A percentile compares a stretch with the other conserved stretches of the same genome.
phyloP scores from a whole-genome alignment of 1,140 invertebrate genomes.

The Bicyclus anynana region DNA sequence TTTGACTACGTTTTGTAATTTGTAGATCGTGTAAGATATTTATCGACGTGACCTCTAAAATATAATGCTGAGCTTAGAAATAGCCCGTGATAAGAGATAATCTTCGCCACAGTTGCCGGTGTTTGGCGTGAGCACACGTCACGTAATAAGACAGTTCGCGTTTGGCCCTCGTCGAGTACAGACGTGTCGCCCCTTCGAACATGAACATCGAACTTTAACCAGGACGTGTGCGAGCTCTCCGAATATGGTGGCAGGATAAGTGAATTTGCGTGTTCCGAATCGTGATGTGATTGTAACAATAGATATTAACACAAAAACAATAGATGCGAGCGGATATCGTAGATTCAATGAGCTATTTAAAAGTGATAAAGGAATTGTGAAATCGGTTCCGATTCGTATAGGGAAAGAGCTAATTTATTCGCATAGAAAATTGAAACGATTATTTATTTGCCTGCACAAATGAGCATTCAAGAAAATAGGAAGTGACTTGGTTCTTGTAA shows the following conservation, averaged over 20 bases:
- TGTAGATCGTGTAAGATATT: too few relatives aligned
- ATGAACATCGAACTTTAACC: slow-evolving; percentile 25
- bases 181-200: slow-evolving; percentile 31
- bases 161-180: slow-evolving; percentile 14
- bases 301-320: slow-evolving; percentile 21
- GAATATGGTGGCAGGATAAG: slow-evolving; percentile 41
- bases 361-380: slow-evolving; percentile 20
- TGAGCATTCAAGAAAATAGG: slow-evolving; percentile 1
- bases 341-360: slow-evolving; percentile 9
- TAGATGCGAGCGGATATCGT: slow-evolving; percentile 18
- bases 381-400: slow-evolving; percentile 12
- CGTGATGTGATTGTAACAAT: slow-evolving; percentile 45
- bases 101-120: slow-evolving; percentile 24
- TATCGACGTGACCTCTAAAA: slow-evolving; percentile 19
- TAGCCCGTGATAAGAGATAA: slow-evolving; percentile 53
- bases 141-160: slow-evolving; percentile 35
- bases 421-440: slow-evolving; percentile 9
- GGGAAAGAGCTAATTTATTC: slow-evolving; percentile 17
- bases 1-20: too few relatives aligned
- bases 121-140: slow-evolving; percentile 18
- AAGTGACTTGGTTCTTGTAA: not conserved
- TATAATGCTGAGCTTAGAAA: slow-evolving; percentile 13
- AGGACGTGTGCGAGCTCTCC: slow-evolving; percentile 17
- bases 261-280: slow-evolving; percentile 36
- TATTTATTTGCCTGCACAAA: not conserved